Percentiles rank a stretch among this genome's conserved stretches.
phyloP scores from a whole-genome alignment of 1,140 invertebrate species.

The Artemia franciscana region DNA sequence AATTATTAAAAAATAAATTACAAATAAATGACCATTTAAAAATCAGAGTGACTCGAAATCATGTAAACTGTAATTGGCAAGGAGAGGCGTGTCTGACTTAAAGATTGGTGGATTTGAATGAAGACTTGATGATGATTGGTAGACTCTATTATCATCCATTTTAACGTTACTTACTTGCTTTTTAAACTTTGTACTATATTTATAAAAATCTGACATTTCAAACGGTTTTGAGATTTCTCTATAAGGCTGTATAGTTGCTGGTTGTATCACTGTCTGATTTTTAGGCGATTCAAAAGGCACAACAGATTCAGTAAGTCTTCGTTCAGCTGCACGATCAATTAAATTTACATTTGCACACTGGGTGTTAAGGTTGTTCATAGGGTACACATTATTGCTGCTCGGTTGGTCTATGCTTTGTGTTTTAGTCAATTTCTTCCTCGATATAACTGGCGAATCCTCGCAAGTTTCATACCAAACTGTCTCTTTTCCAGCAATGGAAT shows the following conservation, averaged over 20 bases:
- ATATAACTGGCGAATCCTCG: conserved; percentile 29
- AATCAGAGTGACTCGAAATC: too few relatives aligned
- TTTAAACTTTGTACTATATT: conserved; percentile 78
- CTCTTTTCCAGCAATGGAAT: conserved; percentile 18
- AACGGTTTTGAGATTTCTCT: conserved; percentile 83
- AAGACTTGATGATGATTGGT: not conserved
- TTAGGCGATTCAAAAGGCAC: conserved; percentile 43
- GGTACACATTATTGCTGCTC: too few relatives aligned
- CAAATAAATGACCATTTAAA: too few relatives aligned
- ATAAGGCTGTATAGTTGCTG: conserved; percentile 70
- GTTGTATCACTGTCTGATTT: conserved; percentile 56
- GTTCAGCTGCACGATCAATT: too few relatives aligned
- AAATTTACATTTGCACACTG: conserved; percentile 1
- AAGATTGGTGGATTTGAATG: too few relatives aligned
- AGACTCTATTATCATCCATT: not conserved
- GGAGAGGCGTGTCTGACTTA: too few relatives aligned
- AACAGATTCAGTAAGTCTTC: not conserved
- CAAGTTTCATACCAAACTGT: conserved; percentile 52
- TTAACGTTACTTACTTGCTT: conserved; percentile 24
- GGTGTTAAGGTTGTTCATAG: not conserved
- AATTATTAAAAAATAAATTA: too few relatives aligned
- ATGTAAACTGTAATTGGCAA: too few relatives aligned
- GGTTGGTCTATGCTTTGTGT: not conserved
- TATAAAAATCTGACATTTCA: conserved; percentile 91
- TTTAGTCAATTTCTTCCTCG: conserved; percentile 6